phyloP scores from a whole-genome alignment of 2,888 invertebrate genomes.

The Tinea semifulvella region DNA sequence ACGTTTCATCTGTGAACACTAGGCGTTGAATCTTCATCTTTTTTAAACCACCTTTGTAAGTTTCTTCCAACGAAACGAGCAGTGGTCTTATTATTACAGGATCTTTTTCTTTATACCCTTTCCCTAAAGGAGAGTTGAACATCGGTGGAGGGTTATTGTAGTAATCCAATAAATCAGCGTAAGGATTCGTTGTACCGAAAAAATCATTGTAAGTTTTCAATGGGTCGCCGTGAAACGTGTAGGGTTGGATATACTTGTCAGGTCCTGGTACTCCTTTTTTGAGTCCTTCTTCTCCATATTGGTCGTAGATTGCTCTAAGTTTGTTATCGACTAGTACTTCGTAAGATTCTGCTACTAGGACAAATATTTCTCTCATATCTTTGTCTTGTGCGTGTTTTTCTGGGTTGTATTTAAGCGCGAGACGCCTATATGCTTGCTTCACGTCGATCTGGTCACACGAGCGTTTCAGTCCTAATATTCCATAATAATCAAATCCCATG shows the following conservation, averaged over 20 bases:
- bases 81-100: constrained; percentile 55
- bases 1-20: constrained; percentile 71
- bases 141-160: constrained; percentile 70
- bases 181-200: constrained; percentile 86
- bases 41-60: constrained; percentile 80
- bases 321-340: constrained; percentile 77
- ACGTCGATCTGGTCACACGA: constrained; percentile 73
- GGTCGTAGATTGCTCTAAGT: constrained; percentile 82
- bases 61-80: constrained; percentile 60
- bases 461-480: constrained; percentile 74
- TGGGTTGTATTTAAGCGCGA: constrained; percentile 69
- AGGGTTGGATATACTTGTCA: constrained; percentile 74
- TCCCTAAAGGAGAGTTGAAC: constrained; percentile 65
- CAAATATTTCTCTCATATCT: constrained; percentile 63
- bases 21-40: constrained; percentile 82
- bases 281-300: constrained; percentile 88
- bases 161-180: constrained; percentile 77
- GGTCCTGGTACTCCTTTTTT: constrained; percentile 81
- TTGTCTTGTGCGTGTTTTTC: constrained; percentile 57
- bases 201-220: constrained; percentile 79
- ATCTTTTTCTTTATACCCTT: constrained; percentile 71
- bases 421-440: constrained; percentile 71
- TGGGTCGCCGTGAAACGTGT: constrained; percentile 84
- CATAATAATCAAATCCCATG: constrained; percentile 82
- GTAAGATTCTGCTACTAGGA: constrained; percentile 78